Percentiles rank a stretch among this genome's conserved stretches.
Conservation (phyloP, 2,797 vertebrate species). For the Scarus forsteni region DNA sequence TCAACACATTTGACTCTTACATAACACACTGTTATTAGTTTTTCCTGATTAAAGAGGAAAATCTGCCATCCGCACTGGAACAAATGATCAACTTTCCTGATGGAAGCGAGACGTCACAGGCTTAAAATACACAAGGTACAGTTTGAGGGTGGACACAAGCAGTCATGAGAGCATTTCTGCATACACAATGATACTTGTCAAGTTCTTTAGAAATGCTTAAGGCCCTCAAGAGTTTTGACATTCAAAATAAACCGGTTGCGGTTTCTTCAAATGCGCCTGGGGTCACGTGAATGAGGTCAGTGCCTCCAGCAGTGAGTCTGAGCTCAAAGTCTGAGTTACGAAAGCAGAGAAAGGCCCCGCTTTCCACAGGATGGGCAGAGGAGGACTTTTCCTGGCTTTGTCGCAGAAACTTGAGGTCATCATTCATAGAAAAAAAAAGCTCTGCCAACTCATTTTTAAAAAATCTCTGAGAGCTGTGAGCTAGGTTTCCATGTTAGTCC, state of each 20-base stretch:
- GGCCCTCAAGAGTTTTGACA: constrained; percentile 44
- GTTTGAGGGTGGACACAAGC: neutral
- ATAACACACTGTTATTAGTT: constrained; percentile 16
- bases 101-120: constrained; percentile 4
- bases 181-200: constrained; percentile 20
- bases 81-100: neutral
- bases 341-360: constrained; percentile 58
- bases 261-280: constrained; percentile 48
- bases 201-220: constrained; percentile 20
- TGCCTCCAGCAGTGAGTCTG: constrained; percentile 38
- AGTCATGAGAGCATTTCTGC: constrained; percentile 9
- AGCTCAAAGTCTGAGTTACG: constrained; percentile 61
- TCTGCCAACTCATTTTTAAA: constrained; percentile 23
- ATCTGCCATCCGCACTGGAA: constrained; percentile 3
- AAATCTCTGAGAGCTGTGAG: constrained; percentile 10
- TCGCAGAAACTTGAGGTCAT: constrained; percentile 55
- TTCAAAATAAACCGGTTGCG: constrained; percentile 63
- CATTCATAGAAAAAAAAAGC: constrained; percentile 32
- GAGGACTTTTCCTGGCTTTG: constrained; percentile 64
- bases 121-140: constrained; percentile 12
- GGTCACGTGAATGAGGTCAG: constrained; percentile 70
- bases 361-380: constrained; percentile 58
- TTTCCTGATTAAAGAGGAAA: constrained; percentile 1
- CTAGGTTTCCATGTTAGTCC: constrained; percentile 25
- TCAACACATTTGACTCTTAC: constrained; percentile 20